Evolutionary conservation across 2,888 invertebrate genomes (phyloP), one percentile per base, ranked within the genome.

Genomic region (Zhuqinia jingwanae): DNA sequence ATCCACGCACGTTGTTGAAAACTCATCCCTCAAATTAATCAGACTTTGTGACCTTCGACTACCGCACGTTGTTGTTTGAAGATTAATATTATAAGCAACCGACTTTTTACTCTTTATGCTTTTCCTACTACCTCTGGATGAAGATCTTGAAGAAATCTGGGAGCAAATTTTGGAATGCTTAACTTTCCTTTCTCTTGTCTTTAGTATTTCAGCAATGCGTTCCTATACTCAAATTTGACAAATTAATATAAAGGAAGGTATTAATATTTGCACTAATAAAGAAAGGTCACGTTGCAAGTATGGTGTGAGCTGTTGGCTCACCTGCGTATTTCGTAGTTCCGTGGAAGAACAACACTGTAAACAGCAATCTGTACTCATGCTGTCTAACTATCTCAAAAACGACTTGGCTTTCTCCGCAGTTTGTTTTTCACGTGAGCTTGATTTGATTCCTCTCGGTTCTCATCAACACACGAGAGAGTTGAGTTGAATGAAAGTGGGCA

Each of bases 321-420:
- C 76, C 58, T 76, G 56, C 5, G 36, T 30, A 36, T 1, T 58
- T 27, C 53, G 8, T 2, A 76, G 58, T 20, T 76, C 76, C 36
- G 76, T 76, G 0, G 76, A 76, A 36, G 76, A 76, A n/a, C 76
- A 76, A 6, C 56, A 15, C 58, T 25, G 58, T 42, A 76, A 36
- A 17, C 36, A 36, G 15, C 36, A 22, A 11, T 76, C 76, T 27
- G 30, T 11, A 75, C 27, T 53, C 75, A 75, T 75, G 25, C 36
- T 36, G 36, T 36, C 11, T 20, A 20, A 11, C 25, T 22, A 42
- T 47, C 47, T n/a, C n/a, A n/a, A n/a, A n/a, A n/a, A n/a, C 8
- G 1, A 15, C 15, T 47, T 25, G 25, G 27, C 10, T 10, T 50
- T 11, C 22, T 25, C 22, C 25, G 47, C 11, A 25, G 17, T 17